Percentiles rank a stretch among this genome's conserved stretches.
Conservation (phyloP, 2,888 invertebrate genomes). For the Dryadula phaetusa region DNA sequence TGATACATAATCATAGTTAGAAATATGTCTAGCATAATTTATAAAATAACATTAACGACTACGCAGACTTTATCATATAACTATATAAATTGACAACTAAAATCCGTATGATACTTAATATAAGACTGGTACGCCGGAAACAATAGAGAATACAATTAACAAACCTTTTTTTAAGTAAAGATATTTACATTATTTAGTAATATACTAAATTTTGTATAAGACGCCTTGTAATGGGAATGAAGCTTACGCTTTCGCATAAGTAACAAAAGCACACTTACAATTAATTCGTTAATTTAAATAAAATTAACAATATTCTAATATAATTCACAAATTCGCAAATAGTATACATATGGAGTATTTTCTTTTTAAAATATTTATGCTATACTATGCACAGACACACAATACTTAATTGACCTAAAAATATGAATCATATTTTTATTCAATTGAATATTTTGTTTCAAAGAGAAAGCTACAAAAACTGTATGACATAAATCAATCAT, state of each 20-base stretch:
- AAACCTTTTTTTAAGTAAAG: constrained; percentile 54
- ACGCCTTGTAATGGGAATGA: constrained; percentile 70
- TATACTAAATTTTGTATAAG: constrained; percentile 81
- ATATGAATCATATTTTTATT: no score
- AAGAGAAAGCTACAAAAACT: no score
- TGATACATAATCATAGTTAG: constrained; percentile 49
- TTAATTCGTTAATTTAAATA: constrained; percentile 1
- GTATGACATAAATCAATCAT: no score
- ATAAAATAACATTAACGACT: constrained; percentile 66
- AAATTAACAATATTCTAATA: not conserved
- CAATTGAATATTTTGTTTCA: no score
- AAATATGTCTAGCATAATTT: constrained; percentile 63
- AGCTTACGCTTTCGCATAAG: constrained; percentile 36
- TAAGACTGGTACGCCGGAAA: constrained; percentile 67
- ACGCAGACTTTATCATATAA: constrained; percentile 71
- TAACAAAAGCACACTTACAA: not conserved
- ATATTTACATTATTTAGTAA: constrained; percentile 83
- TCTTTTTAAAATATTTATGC: not conserved
- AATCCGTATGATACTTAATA: constrained; percentile 63
- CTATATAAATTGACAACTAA: constrained; percentile 74
- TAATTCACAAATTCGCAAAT: not conserved
- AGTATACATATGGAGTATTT: not conserved
- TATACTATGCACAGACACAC: no score
- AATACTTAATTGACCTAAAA: no score
- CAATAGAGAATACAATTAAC: constrained; percentile 62